phyloP scores from a whole-genome alignment of 2,888 invertebrate species.

The Apamea anceps region DNA sequence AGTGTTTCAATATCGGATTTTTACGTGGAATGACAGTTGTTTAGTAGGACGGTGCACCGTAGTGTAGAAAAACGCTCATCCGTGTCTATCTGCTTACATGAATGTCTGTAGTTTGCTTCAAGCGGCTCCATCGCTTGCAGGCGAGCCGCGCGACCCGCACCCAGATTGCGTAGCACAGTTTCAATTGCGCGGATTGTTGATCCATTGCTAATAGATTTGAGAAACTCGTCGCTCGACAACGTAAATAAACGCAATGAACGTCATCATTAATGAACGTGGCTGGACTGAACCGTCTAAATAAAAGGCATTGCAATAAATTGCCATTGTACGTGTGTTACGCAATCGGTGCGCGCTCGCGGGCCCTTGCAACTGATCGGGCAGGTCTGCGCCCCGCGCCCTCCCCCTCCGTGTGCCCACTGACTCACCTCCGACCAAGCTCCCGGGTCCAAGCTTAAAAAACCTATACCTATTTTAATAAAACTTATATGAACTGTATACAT shows the following conservation, averaged over 20 bases:
- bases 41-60: slow-evolving; percentile 19
- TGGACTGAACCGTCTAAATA: not conserved
- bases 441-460: slow-evolving; percentile 63
- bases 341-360: not conserved
- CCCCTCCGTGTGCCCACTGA: slow-evolving; percentile 9
- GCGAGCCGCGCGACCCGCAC: not conserved
- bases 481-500: slow-evolving; percentile 4
- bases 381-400: not conserved
- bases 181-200: not conserved
- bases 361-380: not conserved
- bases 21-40: slow-evolving; percentile 8
- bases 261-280: too few species aligned
- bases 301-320: not conserved
- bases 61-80: not conserved
- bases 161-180: not conserved
- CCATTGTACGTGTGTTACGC: not conserved
- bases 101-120: slow-evolving; percentile 4
- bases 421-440: slow-evolving; percentile 52
- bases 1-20: slow-evolving; percentile 8
- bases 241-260: not conserved
- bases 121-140: not conserved
- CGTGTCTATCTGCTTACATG: slow-evolving; percentile 2
- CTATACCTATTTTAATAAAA: slow-evolving; percentile 26
- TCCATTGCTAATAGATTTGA: not conserved
- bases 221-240: not conserved